phyloP scores from a whole-genome alignment of 2,113 vertebrate species.

The Lepidothrix coronata region DNA sequence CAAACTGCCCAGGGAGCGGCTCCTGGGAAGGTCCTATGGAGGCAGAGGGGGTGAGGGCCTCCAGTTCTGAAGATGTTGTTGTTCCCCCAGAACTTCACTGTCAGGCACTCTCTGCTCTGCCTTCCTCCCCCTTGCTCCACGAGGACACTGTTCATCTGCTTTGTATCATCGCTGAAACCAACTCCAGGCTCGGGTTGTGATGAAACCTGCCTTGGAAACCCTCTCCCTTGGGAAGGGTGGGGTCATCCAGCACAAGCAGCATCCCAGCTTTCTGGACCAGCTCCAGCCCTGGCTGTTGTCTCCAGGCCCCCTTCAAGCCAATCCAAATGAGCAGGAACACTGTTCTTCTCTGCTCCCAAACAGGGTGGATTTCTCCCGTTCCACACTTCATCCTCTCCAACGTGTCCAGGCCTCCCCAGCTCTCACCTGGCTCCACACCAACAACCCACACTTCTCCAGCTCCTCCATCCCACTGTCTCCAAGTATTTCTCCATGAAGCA shows the following conservation, averaged over 20 bases:
- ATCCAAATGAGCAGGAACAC: neutral
- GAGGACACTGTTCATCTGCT: neutral
- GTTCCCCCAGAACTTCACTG: neutral
- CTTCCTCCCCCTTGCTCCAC: neutral
- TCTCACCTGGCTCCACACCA: neutral
- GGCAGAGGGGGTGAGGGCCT: neutral
- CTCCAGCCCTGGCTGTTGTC: neutral
- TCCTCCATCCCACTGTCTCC: neutral
- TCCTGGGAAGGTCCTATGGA: accelerated
- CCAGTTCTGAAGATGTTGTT: neutral
- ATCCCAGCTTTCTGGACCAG: neutral
- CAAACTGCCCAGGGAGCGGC: accelerated
- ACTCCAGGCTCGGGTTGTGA: neutral
- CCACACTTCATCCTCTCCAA: neutral
- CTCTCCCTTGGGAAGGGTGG: conserved; percentile 21
- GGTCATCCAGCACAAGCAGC: neutral
- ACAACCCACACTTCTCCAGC: neutral
- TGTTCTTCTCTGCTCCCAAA: neutral
- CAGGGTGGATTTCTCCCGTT: accelerated
- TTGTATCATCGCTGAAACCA: neutral
- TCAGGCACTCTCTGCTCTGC: neutral
- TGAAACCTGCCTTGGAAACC: conserved; percentile 48
- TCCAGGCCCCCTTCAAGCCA: neutral
- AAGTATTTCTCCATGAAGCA: neutral
- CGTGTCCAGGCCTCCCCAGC: neutral